These are phyloP conservation scores for Eulithis testata DNA, from an alignment of 2,888 invertebrate genomes.

Conservation along the genomic window DNA sequence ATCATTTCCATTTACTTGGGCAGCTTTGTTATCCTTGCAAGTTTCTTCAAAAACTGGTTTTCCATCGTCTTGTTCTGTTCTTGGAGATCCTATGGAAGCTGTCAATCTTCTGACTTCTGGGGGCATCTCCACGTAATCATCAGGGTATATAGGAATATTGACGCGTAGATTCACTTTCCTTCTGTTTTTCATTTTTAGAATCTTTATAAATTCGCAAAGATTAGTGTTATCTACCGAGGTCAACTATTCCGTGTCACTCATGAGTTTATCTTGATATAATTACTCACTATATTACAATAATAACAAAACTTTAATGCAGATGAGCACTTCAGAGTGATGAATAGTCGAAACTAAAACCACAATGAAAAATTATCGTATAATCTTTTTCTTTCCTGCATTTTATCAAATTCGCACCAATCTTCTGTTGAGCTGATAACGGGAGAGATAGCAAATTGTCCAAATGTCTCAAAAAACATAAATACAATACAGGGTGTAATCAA, in stretches of 20 bases:
- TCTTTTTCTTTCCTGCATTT: constrained; percentile 63
- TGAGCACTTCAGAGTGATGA: constrained; percentile 12
- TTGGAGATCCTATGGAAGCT: constrained; percentile 20
- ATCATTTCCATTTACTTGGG: background rate
- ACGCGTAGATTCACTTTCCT: constrained; percentile 73
- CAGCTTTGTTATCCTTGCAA: background rate
- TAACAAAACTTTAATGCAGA: constrained; percentile 6
- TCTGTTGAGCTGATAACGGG: constrained; percentile 50
- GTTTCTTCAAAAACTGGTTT: constrained; percentile 12
- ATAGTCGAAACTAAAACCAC: constrained; percentile 30
- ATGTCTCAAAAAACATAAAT: constrained; percentile 14
- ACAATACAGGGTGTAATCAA: no score
- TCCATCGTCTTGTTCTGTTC: constrained; percentile 11
- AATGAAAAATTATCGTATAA: constrained; percentile 47
- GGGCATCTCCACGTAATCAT: constrained; percentile 77
- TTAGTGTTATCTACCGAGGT: constrained; percentile 19
- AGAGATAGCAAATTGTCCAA: constrained; percentile 47
- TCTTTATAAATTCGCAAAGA: background rate
- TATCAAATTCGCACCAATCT: constrained; percentile 62
- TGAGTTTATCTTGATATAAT: constrained; percentile 36
- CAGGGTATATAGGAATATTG: constrained; percentile 67
- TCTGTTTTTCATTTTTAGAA: constrained; percentile 59
- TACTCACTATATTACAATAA: constrained; percentile 13
- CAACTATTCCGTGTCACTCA: background rate
- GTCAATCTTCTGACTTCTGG: constrained; percentile 57